Percentiles rank a stretch among this genome's conserved stretches.
Conservation (phyloP, 1,140 invertebrate genomes). For the Zaprionus capensis region DNA sequence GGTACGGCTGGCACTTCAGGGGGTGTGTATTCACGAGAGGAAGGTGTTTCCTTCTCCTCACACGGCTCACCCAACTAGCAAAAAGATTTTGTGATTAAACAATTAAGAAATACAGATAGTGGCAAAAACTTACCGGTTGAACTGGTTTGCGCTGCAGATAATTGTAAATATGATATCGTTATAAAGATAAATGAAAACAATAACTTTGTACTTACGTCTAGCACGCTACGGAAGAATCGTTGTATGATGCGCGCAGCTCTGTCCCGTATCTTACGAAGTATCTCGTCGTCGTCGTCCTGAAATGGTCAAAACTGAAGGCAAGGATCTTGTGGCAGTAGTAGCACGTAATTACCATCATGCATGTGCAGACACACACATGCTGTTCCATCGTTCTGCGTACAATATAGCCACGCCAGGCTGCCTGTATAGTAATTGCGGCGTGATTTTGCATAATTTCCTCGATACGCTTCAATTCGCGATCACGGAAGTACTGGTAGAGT, state of each 20-base stretch:
- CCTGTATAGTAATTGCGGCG: constrained; percentile 70
- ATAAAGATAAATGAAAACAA: neutral
- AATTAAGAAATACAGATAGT: neutral
- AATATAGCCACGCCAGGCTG: constrained; percentile 62
- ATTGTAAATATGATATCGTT: neutral
- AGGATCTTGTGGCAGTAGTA: neutral
- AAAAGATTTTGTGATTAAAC: neutral
- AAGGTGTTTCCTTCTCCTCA: constrained; percentile 26
- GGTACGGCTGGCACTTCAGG: neutral
- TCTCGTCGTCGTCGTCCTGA: constrained; percentile 37
- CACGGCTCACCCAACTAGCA: constrained; percentile 51
- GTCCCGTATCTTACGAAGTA: constrained; percentile 24
- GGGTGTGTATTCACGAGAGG: neutral
- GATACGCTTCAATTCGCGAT: constrained; percentile 70
- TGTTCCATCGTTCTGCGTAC: constrained; percentile 50
- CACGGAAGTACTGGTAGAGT: constrained; percentile 77
- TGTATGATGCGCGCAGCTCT: constrained; percentile 57
- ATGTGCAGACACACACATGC: constrained; percentile 60
- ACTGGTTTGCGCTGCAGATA: constrained; percentile 28
- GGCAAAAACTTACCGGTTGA: constrained; percentile 37
- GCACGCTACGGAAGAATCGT: constrained; percentile 58
- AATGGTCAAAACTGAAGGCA: neutral
- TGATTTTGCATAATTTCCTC: constrained; percentile 35
- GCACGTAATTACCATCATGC: constrained; percentile 34
- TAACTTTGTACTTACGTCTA: constrained; percentile 38